These are phyloP conservation scores for Apogon talboti DNA, from an alignment of 2,797 vertebrate genomes.

Conservation along the genomic window DNA sequence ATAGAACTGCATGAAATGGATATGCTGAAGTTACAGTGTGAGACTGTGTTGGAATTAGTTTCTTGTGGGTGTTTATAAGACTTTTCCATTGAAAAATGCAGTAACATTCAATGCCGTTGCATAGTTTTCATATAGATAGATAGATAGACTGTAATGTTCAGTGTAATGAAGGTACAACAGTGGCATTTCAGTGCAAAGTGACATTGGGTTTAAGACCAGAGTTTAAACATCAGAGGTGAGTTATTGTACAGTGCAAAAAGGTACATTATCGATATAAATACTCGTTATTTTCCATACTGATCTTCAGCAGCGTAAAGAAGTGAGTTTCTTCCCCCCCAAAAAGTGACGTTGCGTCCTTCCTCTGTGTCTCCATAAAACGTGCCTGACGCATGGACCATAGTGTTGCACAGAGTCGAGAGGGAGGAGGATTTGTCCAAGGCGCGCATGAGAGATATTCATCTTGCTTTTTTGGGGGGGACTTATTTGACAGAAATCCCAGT, in stretches of 20 bases:
- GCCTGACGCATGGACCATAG: constrained; percentile 57
- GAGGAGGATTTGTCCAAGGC: constrained; percentile 51
- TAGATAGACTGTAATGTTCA: too few species aligned
- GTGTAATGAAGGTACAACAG: too few species aligned
- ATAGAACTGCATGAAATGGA: too few species aligned
- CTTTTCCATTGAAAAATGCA: not conserved
- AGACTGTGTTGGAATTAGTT: not conserved
- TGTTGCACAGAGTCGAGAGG: constrained; percentile 48
- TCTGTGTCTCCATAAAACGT: constrained; percentile 75
- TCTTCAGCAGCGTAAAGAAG: not conserved
- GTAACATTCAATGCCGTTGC: not conserved
- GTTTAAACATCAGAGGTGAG: too few species aligned
- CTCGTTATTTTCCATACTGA: not conserved
- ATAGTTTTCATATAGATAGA: not conserved
- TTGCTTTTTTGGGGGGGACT: not conserved
- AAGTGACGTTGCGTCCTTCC: constrained; percentile 82
- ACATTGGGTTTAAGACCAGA: too few species aligned
- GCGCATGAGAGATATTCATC: constrained; percentile 42
- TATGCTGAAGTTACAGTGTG: not conserved
- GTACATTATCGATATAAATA: too few species aligned
- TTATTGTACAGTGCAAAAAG: too few species aligned
- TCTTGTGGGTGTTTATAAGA: not conserved
- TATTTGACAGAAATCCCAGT: not conserved
- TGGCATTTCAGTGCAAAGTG: too few species aligned
- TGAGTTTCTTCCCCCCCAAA: constrained; percentile 25